Evolutionary conservation across 2,113 vertebrate genomes (phyloP).

Genomic region (Halichoerus grypus): DNA sequence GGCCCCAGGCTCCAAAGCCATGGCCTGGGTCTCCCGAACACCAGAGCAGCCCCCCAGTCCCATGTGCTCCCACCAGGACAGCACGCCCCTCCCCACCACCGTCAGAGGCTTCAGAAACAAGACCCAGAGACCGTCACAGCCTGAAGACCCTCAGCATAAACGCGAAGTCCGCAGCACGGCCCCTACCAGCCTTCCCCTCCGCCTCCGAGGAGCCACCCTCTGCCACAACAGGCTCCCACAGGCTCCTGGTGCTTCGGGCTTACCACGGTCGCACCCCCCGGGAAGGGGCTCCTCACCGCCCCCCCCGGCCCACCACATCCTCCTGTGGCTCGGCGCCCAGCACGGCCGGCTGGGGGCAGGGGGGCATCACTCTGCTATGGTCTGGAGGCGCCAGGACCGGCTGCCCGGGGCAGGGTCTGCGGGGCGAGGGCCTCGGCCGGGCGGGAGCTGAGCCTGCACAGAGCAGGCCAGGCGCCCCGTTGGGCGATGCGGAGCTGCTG

Average conservation of each 20-base stretch:
- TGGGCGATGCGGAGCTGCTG: accelerated
- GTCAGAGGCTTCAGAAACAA: background rate
- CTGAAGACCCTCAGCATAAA: background rate
- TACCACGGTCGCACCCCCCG: background rate
- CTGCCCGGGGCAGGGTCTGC: background rate
- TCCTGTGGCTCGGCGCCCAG: too few relatives aligned
- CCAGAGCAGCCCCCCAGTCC: accelerated
- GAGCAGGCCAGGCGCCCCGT: background rate
- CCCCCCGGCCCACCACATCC: too few relatives aligned
- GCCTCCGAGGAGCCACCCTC: background rate
- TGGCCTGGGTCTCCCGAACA: background rate
- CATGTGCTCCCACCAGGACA: accelerated
- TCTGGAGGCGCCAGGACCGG: background rate
- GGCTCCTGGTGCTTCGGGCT: background rate
- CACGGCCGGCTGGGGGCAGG: background rate
- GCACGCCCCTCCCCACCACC: accelerated
- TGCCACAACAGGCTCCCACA: background rate
- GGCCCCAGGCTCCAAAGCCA: background rate
- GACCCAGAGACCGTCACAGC: too few relatives aligned
- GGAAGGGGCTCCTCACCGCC: background rate
- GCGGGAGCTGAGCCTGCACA: background rate
- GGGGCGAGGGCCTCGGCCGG: background rate
- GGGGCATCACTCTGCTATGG: background rate
- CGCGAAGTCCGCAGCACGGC: background rate
- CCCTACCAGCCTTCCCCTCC: background rate